These are phyloP conservation scores for Columbina picui DNA, from an alignment of 2,113 vertebrate species.

Conservation along the genomic window DNA sequence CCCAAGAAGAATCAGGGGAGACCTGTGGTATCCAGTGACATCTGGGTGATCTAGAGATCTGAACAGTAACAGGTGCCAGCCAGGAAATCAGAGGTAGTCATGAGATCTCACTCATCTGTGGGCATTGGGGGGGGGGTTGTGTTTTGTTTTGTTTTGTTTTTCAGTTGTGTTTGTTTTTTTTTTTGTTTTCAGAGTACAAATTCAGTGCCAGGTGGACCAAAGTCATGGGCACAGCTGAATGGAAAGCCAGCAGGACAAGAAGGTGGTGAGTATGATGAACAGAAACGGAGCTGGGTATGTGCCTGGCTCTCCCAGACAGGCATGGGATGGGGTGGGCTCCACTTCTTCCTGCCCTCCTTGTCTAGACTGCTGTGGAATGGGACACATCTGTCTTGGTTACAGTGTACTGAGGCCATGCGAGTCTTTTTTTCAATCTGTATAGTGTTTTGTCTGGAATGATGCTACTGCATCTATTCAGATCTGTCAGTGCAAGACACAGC, in stretches of 20 bases:
- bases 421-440: neutral
- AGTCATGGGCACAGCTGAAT: slow-evolving; percentile 99
- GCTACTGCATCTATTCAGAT: neutral
- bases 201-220: slow-evolving; percentile 96
- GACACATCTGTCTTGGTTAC: neutral
- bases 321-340: neutral
- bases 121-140: neutral
- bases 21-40: neutral
- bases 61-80: neutral
- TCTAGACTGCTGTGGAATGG: neutral
- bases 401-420: neutral
- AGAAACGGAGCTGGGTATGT: neutral
- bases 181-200: slow-evolving; percentile 86
- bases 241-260: slow-evolving; percentile 97
- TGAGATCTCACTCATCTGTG: neutral
- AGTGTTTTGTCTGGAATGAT: neutral
- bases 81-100: neutral
- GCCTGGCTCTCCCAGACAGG: neutral
- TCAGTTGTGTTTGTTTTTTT: slow-evolving; percentile 70
- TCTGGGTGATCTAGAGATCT: neutral
- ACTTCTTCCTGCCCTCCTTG: neutral
- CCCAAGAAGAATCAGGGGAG: neutral
- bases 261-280: slow-evolving; percentile 85
- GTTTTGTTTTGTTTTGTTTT: slow-evolving; percentile 24
- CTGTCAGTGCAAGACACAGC: neutral